phyloP scores from a whole-genome alignment of 2,113 vertebrate species.

The Ammodramus savannarum region DNA sequence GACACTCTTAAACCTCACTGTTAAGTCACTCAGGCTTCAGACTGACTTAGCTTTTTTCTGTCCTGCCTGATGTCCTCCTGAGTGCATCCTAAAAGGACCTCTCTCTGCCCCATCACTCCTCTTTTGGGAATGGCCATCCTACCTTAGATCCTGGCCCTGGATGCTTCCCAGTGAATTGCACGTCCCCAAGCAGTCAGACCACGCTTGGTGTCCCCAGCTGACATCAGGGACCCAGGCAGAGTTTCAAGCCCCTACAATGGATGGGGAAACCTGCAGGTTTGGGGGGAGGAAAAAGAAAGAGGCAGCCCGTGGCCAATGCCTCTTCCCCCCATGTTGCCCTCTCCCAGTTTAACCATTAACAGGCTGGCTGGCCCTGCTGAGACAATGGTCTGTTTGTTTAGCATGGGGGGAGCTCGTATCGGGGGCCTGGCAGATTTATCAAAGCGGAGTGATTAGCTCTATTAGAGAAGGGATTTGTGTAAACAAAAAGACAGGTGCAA shows the following conservation, averaged over 20 bases:
- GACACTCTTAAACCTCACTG: neutral
- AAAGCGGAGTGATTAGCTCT: constrained; percentile 81
- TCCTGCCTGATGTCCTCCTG: neutral
- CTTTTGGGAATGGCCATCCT: neutral
- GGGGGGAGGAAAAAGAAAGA: neutral
- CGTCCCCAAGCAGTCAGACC: neutral
- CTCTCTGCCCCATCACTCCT: neutral
- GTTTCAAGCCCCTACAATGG: neutral
- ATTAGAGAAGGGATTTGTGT: constrained; percentile 87
- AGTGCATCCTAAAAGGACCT: neutral
- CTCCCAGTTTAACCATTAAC: constrained; percentile 79
- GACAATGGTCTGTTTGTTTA: constrained; percentile 78
- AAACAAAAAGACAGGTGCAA: constrained; percentile 89
- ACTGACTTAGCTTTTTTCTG: neutral
- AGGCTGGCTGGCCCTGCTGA: constrained; percentile 25
- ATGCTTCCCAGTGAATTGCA: neutral
- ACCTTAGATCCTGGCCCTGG: neutral
- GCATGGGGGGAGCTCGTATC: constrained; percentile 64
- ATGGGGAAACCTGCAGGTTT: neutral
- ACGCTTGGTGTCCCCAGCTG: fast-evolving
- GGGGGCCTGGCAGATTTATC: constrained; percentile 83
- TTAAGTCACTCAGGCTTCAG: neutral
- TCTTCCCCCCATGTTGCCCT: neutral
- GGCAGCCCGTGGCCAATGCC: neutral
- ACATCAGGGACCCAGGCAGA: neutral